phyloP scores from a whole-genome alignment of 2,888 invertebrate genomes.

The Hirtodrosophila cameraria region DNA sequence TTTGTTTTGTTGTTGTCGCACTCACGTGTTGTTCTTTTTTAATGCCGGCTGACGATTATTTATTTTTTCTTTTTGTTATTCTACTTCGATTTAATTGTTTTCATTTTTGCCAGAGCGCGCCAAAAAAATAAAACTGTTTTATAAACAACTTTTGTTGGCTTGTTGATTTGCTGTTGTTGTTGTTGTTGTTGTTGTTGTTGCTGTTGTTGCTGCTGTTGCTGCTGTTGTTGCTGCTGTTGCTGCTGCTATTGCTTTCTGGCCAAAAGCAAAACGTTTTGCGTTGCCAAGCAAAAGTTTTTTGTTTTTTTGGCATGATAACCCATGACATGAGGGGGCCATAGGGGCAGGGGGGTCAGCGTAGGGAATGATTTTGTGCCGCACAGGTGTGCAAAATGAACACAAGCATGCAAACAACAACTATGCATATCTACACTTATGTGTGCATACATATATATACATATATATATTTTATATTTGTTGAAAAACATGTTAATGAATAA shows the following conservation, averaged over 20 bases:
- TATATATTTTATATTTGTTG: not conserved
- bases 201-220: constrained; percentile 35
- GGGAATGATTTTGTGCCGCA: constrained; percentile 19
- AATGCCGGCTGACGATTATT: constrained; percentile 44
- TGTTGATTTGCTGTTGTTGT: constrained; percentile 35
- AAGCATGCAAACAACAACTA: not conserved
- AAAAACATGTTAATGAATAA: constrained; percentile 19
- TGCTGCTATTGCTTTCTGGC: constrained; percentile 12
- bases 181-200: constrained; percentile 12
- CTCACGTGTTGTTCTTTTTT: constrained; percentile 62
- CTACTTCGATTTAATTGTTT: constrained; percentile 54
- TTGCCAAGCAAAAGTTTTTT: constrained; percentile 63
- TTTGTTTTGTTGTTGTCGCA: constrained; percentile 8
- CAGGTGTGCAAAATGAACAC: constrained; percentile 60
- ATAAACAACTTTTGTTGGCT: constrained; percentile 55
- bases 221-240: constrained; percentile 29
- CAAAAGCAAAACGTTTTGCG: constrained; percentile 39
- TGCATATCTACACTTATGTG: not conserved
- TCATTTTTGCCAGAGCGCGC: constrained; percentile 44
- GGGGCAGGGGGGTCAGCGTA: constrained; percentile 3
- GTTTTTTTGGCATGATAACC: constrained; percentile 34
- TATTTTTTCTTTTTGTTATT: constrained; percentile 34
- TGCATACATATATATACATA: not conserved
- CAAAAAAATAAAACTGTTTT: constrained; percentile 45
- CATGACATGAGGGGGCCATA: not conserved